These are phyloP conservation scores for Pholis gunnellus DNA, from an alignment of 2,113 vertebrate species.

Conservation along the genomic window DNA sequence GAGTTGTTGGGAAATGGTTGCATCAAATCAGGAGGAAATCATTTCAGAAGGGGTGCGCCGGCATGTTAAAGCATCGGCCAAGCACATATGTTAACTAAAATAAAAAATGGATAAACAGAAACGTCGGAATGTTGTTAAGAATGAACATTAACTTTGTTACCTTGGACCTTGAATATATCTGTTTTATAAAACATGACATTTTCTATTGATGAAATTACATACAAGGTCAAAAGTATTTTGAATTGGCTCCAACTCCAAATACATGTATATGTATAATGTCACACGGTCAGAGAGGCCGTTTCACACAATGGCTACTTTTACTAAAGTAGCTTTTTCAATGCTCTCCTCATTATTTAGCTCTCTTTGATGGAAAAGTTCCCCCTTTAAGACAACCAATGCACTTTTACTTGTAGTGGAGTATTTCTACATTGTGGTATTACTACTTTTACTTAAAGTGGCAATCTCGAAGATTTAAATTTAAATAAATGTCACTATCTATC, in stretches of 20 bases:
- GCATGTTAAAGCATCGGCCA: background rate
- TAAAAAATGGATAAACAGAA: background rate
- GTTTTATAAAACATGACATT: background rate
- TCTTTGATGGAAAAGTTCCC: too few relatives aligned
- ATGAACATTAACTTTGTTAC: background rate
- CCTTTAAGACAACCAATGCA: background rate
- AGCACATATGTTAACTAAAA: constrained; percentile 5
- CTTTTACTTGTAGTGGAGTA: constrained; percentile 4
- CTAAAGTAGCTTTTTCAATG: background rate
- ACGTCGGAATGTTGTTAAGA: background rate
- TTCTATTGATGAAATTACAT: background rate
- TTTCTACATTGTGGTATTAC: background rate
- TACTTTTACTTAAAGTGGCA: background rate
- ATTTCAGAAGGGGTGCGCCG: background rate
- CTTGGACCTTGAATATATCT: background rate
- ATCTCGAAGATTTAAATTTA: background rate
- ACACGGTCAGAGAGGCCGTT: background rate
- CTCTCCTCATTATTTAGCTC: background rate
- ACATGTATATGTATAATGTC: background rate
- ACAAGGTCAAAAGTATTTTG: too few relatives aligned
- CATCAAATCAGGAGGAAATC: constrained; percentile 3
- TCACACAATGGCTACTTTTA: background rate
- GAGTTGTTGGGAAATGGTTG: constrained; percentile 18
- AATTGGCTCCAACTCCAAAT: too few relatives aligned
- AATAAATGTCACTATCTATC: too few relatives aligned